Percentiles rank a stretch among this genome's conserved stretches.
phyloP scores from a whole-genome alignment of 1,140 invertebrate genomes.

The Calliopsis andreniformis region DNA sequence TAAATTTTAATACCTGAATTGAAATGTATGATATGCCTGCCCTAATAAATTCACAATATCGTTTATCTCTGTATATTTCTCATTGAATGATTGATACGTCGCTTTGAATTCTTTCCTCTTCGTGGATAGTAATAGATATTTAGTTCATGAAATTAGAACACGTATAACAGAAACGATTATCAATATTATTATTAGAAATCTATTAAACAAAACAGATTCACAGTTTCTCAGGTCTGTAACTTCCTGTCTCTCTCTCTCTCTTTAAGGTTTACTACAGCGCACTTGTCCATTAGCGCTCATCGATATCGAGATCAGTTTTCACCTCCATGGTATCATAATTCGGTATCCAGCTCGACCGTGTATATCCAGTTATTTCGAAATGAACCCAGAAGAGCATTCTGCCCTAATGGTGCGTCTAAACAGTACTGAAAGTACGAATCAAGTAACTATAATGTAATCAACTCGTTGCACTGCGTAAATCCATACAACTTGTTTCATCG shows the following conservation, averaged over 20 bases:
- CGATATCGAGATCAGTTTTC: conserved; percentile 21
- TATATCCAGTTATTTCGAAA: background rate
- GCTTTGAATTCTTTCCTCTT: too few relatives aligned
- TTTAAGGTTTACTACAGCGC: background rate
- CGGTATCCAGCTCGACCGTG: background rate
- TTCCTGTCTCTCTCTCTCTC: background rate
- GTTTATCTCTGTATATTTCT: too few relatives aligned
- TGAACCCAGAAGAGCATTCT: background rate
- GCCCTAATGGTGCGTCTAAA: background rate
- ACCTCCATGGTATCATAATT: background rate
- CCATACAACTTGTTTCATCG: too few relatives aligned
- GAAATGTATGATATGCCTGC: too few relatives aligned
- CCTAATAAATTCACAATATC: too few relatives aligned
- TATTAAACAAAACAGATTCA: background rate
- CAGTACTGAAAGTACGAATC: conserved; percentile 1
- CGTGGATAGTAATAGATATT: too few relatives aligned
- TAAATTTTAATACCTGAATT: too few relatives aligned
- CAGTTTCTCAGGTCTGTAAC: too few relatives aligned
- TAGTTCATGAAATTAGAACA: too few relatives aligned
- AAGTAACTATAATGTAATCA: background rate
- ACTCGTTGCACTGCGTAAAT: background rate
- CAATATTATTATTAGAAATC: too few relatives aligned
- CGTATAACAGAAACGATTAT: too few relatives aligned
- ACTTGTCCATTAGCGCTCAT: conserved; percentile 8
- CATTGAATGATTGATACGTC: too few relatives aligned